A percentile compares a stretch with the other conserved stretches of the same genome.
phyloP scores from a whole-genome alignment of 2,797 vertebrate species.

The Gymnoscopelus microlampas region DNA sequence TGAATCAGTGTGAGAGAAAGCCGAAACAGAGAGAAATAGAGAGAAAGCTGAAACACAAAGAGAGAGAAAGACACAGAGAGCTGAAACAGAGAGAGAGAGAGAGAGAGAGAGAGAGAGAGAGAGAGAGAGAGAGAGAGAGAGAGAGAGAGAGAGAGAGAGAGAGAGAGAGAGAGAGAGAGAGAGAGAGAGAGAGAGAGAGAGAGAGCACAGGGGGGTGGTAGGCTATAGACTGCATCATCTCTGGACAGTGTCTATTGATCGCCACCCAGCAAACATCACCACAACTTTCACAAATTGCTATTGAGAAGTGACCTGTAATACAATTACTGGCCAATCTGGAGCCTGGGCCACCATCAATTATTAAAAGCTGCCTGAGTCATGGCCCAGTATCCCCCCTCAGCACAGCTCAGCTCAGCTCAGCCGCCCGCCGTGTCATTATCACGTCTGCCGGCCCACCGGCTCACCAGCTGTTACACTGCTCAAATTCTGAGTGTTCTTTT shows the following conservation, averaged over 20 bases:
- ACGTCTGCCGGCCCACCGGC: constrained; percentile 69
- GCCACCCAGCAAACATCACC: constrained; percentile 94
- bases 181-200: constrained; percentile 14
- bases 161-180: constrained; percentile 17
- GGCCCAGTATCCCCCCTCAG: constrained; percentile 50
- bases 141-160: constrained; percentile 45
- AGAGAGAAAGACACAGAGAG: constrained; percentile 44
- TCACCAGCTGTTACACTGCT: constrained; percentile 70
- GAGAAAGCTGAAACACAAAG: constrained; percentile 45
- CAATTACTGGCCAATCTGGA: constrained; percentile 96
- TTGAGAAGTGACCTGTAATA: constrained; percentile 99
- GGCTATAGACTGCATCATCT: constrained; percentile 80
- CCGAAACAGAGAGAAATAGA: constrained; percentile 27
- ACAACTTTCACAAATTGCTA: constrained; percentile 99
- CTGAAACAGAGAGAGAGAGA: constrained; percentile 48
- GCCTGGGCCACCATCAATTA: constrained; percentile 96
- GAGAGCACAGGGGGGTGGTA: constrained; percentile 20
- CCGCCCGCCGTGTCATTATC: constrained; percentile 70
- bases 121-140: constrained; percentile 53
- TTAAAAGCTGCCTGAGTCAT: constrained; percentile 89
- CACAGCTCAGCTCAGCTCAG: constrained; percentile 54
- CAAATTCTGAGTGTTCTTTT: too few species aligned
- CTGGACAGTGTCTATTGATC: constrained; percentile 95
- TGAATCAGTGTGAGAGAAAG: constrained; percentile 27
- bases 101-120: constrained; percentile 62